Conservation (phyloP, 1,140 invertebrate species). For the Drosophila grimshawi region DNA sequence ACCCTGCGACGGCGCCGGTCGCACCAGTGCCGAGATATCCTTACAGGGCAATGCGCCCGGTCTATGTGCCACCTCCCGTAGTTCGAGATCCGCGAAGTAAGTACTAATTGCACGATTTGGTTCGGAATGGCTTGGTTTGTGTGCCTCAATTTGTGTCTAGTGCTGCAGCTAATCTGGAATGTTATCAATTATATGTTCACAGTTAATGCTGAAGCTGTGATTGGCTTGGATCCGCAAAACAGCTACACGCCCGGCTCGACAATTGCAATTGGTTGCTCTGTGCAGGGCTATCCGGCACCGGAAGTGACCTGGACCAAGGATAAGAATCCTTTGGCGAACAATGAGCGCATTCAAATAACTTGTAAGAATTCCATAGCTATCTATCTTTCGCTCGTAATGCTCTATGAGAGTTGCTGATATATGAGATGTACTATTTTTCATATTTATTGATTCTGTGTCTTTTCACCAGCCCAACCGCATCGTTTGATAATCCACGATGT, state of each 20-base stretch:
- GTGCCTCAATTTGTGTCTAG: not conserved
- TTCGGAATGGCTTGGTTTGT: conserved; percentile 35
- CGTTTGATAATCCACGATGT: conserved; percentile 88
- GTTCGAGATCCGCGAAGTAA: conserved; percentile 54
- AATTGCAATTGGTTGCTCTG: conserved; percentile 90
- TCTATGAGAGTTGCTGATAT: no score
- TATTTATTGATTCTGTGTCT: not conserved
- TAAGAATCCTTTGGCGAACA: conserved; percentile 82
- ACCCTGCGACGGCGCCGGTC: conserved; percentile 83
- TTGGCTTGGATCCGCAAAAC: conserved; percentile 85
- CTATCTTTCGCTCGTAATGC: no score
- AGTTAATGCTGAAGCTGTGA: conserved; percentile 88
- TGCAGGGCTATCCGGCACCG: conserved; percentile 91
- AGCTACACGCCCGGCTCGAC: conserved; percentile 88
- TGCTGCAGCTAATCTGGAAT: conserved; percentile 2
- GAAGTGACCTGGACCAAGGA: conserved; percentile 92
- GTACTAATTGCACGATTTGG: conserved; percentile 55
- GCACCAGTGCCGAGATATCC: conserved; percentile 83
- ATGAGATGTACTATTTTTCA: no score
- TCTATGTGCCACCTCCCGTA: conserved; percentile 59
- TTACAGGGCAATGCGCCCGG: conserved; percentile 82
- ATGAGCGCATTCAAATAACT: conserved; percentile 72
- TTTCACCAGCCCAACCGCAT: conserved; percentile 85
- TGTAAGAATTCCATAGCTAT: conserved; percentile 31
- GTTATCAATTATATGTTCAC: conserved; percentile 16